phyloP scores from a whole-genome alignment of 2,888 invertebrate genomes.

The Baccha elongata region DNA sequence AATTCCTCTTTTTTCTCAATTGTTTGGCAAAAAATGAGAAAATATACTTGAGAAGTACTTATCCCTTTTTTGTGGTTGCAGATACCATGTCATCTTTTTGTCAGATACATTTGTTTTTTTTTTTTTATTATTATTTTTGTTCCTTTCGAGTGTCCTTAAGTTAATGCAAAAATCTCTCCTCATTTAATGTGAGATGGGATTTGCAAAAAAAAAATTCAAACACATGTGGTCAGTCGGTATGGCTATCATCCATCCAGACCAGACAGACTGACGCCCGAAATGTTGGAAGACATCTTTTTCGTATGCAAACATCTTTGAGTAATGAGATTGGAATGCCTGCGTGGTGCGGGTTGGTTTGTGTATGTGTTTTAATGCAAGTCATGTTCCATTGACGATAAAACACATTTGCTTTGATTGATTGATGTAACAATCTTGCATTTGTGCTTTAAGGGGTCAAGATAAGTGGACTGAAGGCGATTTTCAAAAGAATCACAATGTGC shows the following conservation, averaged over 20 bases:
- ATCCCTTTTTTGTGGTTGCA: slow-evolving; percentile 64
- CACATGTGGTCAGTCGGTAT: slow-evolving; percentile 32
- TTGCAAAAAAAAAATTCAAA: slow-evolving; percentile 30
- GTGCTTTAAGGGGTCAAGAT: slow-evolving; percentile 60
- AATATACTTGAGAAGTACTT: slow-evolving; percentile 55
- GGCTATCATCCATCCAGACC: slow-evolving; percentile 15
- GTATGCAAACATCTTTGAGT: slow-evolving; percentile 48
- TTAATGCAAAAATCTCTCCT: slow-evolving; percentile 46
- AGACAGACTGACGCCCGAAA: slow-evolving; percentile 60
- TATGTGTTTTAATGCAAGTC: slow-evolving; percentile 51
- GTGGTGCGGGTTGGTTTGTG: background rate
- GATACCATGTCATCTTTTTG: slow-evolving; percentile 56
- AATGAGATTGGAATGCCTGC: slow-evolving; percentile 54
- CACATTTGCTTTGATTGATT: slow-evolving; percentile 55
- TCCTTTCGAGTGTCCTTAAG: slow-evolving; percentile 58
- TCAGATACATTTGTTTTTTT: slow-evolving; percentile 33
- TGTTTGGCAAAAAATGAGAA: slow-evolving; percentile 24
- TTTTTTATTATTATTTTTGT: slow-evolving; percentile 30
- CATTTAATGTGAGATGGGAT: slow-evolving; percentile 25
- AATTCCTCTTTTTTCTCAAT: slow-evolving; percentile 52
- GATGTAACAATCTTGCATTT: slow-evolving; percentile 41
- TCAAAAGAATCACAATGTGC: slow-evolving; percentile 26
- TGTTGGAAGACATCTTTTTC: background rate
- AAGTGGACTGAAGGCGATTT: slow-evolving; percentile 49
- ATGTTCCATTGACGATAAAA: slow-evolving; percentile 56